Evolutionary conservation across 1,140 invertebrate genomes (phyloP), one percentile per base, ranked within the genome.

Genomic region (Brachionus angularis): DNA sequence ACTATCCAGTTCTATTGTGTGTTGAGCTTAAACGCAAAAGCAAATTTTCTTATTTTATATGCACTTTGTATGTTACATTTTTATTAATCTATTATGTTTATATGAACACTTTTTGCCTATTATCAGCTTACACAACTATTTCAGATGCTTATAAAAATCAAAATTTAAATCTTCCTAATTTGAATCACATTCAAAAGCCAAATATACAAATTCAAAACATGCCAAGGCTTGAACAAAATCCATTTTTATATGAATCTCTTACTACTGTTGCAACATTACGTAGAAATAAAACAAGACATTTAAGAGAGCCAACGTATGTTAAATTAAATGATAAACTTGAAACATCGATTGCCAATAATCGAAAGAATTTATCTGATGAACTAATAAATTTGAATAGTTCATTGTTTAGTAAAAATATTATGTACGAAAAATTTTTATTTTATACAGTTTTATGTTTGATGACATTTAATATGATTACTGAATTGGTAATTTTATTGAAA

Each of bases 341-440:
- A n/a, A n/a, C n/a, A n/a, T n/a, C n/a, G n/a, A n/a, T n/a, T n/a
- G n/a, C n/a, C n/a, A n/a, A n/a, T n/a, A n/a, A n/a, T n/a, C n/a
- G n/a, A n/a, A n/a, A n/a, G n/a, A n/a, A n/a, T n/a, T n/a, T n/a
- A n/a, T n/a, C n/a, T n/a, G n/a, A n/a, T n/a, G n/a, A n/a, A n/a
- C n/a, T n/a, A n/a, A n/a, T n/a, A n/a, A 58, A 2, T 5, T 10
- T 58, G 1, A 31, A 47, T 12, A 27, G 42, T 31, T 33, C 18
- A 0, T 47, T 47, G 16, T 67, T 67, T 36, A 34, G 34, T n/a
- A 67, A 67, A 31, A 67, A 67, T 50, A 34, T 67, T 25, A 67
- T 67, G 62, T 67, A 25, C 12, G 62, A 67, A 49, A 67, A 67
- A 25, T 47, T 67, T 36, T 47, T 67, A 21, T 67, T 67, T 42